Base-by-base conservation (phyloP, 2,797 vertebrate genomes). In the Chlorospingus semifuscus region DNA sequence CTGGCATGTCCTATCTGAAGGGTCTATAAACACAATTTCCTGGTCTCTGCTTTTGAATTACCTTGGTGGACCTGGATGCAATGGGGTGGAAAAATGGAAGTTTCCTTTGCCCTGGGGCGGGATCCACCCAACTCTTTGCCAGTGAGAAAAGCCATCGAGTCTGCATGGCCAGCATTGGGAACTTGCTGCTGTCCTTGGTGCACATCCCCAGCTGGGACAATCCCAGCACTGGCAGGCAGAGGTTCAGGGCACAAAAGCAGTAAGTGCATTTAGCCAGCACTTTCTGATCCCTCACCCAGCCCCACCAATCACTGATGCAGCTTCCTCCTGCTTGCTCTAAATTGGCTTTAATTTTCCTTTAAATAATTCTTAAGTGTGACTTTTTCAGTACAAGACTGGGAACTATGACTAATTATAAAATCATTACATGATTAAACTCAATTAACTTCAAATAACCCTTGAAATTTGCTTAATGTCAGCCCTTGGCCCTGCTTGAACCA, bases 391-490 rank as follows among this genome's bases (percentile, higher is more conserved):
- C 66, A 93, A 97, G 95, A 96, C 93, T 70, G 94, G 96, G 95
- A 96, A 90, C 88, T 94, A 94, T 94, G 94, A 93, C 96, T 96
- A 98, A 98, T 97, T 97, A 96, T 95, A 96, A 96, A 98, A 96
- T 95, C 96, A 94, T 97, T 96, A 93, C 94, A 95, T 86, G 97
- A 97, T 97, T 97, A 97, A 97, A 97, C 96, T 97, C 97, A 98
- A 98, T 98, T 98, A 98, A 97, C 98, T 98, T 97, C 95, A 92
- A 95, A 94, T 97, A 97, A 98, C 97, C 98, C 97, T 97, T 97
- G 97, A 97, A 97, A 97, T 97, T 96, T 97, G 94, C 97, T 97
- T 98, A 96, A 97, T 97, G 97, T 96, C 95, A 96, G 96, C 97
- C 97, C 83, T 93, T 96, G 95, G 96, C 96, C 97, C 86, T 77